phyloP scores from a whole-genome alignment of 92 coral and sea anemone species.

The Phenganax marumi region DNA sequence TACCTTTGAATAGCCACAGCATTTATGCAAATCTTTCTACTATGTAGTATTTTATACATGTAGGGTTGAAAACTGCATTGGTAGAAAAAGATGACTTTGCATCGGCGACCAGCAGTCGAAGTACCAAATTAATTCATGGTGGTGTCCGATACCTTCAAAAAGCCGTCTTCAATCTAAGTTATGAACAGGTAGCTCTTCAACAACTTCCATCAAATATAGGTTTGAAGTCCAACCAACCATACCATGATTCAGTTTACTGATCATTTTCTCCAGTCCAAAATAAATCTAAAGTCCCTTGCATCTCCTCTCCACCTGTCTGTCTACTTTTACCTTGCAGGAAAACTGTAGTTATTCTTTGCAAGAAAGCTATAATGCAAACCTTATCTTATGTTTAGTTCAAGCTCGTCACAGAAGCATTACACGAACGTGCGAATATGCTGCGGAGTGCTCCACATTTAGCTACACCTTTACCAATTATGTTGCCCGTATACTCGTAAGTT shows the following conservation, averaged over 20 bases:
- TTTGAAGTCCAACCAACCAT: no score
- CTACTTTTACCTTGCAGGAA: no score
- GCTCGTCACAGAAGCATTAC: slow-evolving; percentile 95
- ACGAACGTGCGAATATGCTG: slow-evolving; percentile 89
- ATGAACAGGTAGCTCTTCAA: slow-evolving; percentile 73
- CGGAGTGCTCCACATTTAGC: slow-evolving; percentile 94
- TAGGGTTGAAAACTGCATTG: slow-evolving; percentile 86
- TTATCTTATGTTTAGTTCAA: slow-evolving; percentile 66
- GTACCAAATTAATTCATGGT: slow-evolving; percentile 95
- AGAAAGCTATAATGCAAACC: background rate
- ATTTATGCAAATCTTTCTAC: no score
- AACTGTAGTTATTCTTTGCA: no score
- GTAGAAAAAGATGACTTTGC: slow-evolving; percentile 93
- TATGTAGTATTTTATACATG: background rate
- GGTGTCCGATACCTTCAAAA: slow-evolving; percentile 97
- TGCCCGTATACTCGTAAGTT: slow-evolving; percentile 92
- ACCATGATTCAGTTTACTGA: background rate
- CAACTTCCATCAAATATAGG: no score
- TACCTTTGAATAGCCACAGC: no score
- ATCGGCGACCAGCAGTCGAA: slow-evolving; percentile 93
- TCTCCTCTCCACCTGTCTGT: no score
- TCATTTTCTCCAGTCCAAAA: background rate
- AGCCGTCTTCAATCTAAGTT: slow-evolving; percentile 80
- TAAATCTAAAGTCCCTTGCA: no score
- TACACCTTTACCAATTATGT: slow-evolving; percentile 86